Percentiles rank a stretch among this genome's conserved stretches.
Conservation (phyloP, 2,888 invertebrate species). For the Cremastobaeus sp. region DNA sequence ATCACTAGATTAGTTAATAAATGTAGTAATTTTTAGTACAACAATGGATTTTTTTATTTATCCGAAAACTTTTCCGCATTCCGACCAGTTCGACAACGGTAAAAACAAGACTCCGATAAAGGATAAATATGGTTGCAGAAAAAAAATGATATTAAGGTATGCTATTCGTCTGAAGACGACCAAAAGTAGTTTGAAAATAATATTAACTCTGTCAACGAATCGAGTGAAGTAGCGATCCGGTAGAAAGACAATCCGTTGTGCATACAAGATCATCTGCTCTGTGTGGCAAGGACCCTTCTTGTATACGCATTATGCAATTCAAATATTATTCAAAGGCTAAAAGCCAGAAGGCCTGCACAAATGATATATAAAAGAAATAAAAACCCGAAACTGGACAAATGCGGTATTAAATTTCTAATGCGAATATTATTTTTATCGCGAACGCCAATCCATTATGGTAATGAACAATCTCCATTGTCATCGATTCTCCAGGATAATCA, state of each 20-base stretch:
- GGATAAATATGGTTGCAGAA: no score
- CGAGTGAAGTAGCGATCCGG: slow-evolving; percentile 29
- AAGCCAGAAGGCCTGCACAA: slow-evolving; percentile 71
- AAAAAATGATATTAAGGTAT: no score
- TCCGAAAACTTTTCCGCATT: no score
- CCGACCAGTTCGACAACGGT: no score
- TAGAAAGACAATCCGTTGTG: slow-evolving; percentile 69
- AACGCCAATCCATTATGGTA: slow-evolving; percentile 35
- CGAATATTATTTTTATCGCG: slow-evolving; percentile 47
- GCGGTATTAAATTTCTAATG: slow-evolving; percentile 55
- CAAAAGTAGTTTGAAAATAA: slow-evolving; percentile 38
- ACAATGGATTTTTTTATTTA: no score
- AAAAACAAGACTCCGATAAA: no score
- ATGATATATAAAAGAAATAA: slow-evolving; percentile 68
- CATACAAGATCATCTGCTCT: slow-evolving; percentile 71
- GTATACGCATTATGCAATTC: slow-evolving; percentile 77
- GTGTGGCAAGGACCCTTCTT: slow-evolving; percentile 65
- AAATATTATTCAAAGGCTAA: slow-evolving; percentile 79
- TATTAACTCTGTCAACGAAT: slow-evolving; percentile 49
- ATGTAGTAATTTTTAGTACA: no score
- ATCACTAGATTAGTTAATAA: no score
- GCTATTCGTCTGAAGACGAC: no score
- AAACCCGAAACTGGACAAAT: slow-evolving; percentile 41
- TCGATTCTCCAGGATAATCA: not conserved
- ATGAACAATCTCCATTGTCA: slow-evolving; percentile 17